Base-by-base conservation (phyloP, 1,140 invertebrate species). In the Aphis craccivora region DNA sequence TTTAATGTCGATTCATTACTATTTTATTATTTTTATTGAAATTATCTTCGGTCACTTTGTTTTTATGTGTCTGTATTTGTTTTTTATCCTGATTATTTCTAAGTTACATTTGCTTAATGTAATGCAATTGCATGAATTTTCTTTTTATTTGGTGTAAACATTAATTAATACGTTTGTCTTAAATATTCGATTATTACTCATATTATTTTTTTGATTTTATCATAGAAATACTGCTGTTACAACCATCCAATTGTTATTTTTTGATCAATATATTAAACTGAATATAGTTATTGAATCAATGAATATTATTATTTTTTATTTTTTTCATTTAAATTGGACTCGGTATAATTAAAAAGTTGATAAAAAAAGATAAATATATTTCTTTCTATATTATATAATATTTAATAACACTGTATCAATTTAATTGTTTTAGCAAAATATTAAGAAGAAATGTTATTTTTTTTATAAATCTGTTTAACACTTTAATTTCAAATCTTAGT, bases 1-100 rank as follows among this genome's bases (percentile, higher is more conserved):
- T 30, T 35, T 88, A 53, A 37, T 88, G 87, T 51, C 23, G n/a
- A 93, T 37, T 53, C 35, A 30, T 76, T 40, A 83, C 14, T 55
- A 86, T 67, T 81, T 94, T 91, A 87, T 90, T 90, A 40, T 35
- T 76, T 55, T 91, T 91, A 91, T 35, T 84, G 67, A 92, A 23
- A 37, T 90, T 93, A 23, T 92, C 51, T 92, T 89, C 22, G 40
- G 35, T 7, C 30, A 86, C 67, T 55, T 53, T 55, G 48, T 93
- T 37, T 37, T 84, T 86, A 30, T 83, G 45, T 48, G 67, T 86
- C 18, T 90, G 43, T 90, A 30, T 90, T 90, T 90, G 88, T 88
- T 90, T 90, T 55, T 35, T 40, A 60, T 55, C 11, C 14, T 55
- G 30, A 90, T 90, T 90, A 22, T 43, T 51, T 37, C 37, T 83